Conservation (phyloP, 2,113 vertebrate species). For the Laticauda colubrina region DNA sequence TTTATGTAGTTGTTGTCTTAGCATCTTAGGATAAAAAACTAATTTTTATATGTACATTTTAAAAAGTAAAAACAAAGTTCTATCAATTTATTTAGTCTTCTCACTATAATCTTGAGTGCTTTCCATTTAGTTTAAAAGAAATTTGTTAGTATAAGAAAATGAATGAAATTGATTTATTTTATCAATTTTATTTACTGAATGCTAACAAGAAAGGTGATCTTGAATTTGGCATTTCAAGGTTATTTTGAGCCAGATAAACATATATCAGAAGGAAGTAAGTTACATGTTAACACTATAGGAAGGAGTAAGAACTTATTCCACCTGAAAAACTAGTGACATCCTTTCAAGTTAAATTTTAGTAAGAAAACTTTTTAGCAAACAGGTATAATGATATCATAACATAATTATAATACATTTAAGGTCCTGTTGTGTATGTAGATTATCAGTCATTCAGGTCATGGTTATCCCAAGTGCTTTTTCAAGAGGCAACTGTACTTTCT, state of each 20-base stretch:
- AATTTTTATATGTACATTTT: background rate
- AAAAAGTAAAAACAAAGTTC: background rate
- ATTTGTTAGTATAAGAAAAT: background rate
- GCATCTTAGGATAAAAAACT: too few relatives aligned
- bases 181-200: background rate
- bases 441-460: too few relatives aligned
- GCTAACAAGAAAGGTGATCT: background rate
- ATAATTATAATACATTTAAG: too few relatives aligned
- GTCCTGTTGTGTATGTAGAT: too few relatives aligned
- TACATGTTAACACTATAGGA: background rate
- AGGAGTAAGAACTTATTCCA: background rate
- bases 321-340: too few relatives aligned
- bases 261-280: background rate
- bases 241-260: background rate
- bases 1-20: background rate
- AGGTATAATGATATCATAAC: too few relatives aligned
- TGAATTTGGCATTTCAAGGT: background rate
- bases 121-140: background rate
- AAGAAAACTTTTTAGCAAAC: too few relatives aligned
- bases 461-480: too few relatives aligned
- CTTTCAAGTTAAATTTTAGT: too few relatives aligned
- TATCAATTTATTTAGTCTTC: background rate
- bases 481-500: too few relatives aligned
- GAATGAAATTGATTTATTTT: background rate
- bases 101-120: background rate